Conservation (phyloP, 2,888 invertebrate species). For the Megastigmus dorsalis region DNA sequence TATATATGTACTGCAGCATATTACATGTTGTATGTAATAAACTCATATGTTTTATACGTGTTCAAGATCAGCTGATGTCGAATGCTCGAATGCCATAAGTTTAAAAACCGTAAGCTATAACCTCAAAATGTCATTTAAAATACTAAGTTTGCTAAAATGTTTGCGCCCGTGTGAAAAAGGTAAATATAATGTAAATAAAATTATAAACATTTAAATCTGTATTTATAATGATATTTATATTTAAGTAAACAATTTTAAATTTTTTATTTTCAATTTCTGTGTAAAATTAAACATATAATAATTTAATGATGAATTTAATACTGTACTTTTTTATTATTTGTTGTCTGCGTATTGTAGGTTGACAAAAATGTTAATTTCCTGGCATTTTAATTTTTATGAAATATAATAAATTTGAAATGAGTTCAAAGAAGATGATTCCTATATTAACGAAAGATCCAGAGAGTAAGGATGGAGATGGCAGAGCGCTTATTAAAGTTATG, state of each 20-base stretch:
- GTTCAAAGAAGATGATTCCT: conserved; percentile 63
- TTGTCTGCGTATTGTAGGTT: not conserved
- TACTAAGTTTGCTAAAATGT: no score
- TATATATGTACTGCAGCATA: no score
- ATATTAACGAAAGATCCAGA: conserved; percentile 66
- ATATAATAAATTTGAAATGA: conserved; percentile 56
- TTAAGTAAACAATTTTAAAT: not conserved
- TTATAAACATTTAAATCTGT: not conserved
- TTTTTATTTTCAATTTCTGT: not conserved
- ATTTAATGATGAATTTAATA: no score
- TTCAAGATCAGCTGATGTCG: no score
- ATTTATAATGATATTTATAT: not conserved
- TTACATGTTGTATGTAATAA: no score
- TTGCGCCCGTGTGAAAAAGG: no score
- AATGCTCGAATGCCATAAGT: no score
- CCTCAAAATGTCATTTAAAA: no score
- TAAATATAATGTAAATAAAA: no score
- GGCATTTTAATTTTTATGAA: not conserved
- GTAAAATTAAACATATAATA: no score
- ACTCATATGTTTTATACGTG: no score
- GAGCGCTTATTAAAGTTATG: conserved; percentile 66
- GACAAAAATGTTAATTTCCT: conserved; percentile 3
- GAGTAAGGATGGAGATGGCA: conserved; percentile 64
- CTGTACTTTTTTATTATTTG: not conserved
- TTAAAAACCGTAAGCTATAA: no score